Conservation (phyloP, 1,140 invertebrate genomes). For the Acromyrmex echinatior region DNA sequence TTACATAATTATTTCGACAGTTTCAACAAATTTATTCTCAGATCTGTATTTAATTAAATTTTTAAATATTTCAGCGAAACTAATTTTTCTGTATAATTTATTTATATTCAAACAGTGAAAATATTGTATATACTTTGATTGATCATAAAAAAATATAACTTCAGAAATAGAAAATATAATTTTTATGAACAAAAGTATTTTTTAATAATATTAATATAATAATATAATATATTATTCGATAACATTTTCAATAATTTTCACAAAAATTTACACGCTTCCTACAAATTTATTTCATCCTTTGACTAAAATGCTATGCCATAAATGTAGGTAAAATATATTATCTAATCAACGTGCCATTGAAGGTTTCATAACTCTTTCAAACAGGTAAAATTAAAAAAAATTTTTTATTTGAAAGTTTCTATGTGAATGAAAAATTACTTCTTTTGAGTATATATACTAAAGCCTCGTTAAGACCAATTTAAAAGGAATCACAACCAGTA, state of each 20-base stretch:
- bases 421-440: constrained; percentile 29
- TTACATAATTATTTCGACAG: too few species aligned
- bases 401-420: constrained; percentile 19
- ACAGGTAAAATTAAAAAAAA: constrained; percentile 11
- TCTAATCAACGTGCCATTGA: constrained; percentile 41
- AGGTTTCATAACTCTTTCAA: constrained; percentile 14
- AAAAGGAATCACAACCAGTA: constrained; percentile 17
- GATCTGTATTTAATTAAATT: too few species aligned
- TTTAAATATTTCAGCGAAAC: too few species aligned
- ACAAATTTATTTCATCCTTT: constrained; percentile 4
- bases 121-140: background rate
- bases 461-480: constrained; percentile 39
- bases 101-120: background rate
- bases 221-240: background rate
- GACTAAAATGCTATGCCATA: constrained; percentile 1
- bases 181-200: background rate
- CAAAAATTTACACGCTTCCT: background rate
- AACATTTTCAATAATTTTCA: constrained; percentile 1
- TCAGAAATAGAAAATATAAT: background rate
- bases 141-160: background rate
- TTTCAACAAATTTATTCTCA: too few species aligned
- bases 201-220: background rate
- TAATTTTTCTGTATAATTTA: background rate
- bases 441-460: constrained; percentile 24
- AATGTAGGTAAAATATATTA: constrained; percentile 21